phyloP scores from a whole-genome alignment of 2,113 vertebrate species.

The Propithecus coquereli region DNA sequence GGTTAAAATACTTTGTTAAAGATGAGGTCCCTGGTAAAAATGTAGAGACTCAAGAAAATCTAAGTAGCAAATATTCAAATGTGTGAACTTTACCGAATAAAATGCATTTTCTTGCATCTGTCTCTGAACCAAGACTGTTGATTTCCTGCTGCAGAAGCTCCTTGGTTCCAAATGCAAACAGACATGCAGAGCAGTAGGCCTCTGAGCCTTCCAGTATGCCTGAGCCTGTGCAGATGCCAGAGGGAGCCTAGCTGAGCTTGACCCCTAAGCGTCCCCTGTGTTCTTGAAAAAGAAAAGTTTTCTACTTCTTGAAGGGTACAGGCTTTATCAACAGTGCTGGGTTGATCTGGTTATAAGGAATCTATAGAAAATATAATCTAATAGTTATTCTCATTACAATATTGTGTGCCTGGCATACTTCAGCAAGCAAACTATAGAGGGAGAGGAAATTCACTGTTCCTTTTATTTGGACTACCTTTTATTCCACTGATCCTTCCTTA shows the following conservation, averaged over 20 bases:
- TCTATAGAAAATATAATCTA: not conserved
- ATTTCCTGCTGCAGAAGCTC: not conserved
- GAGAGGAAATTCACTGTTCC: not conserved
- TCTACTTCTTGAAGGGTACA: not conserved
- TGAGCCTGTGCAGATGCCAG: too few species aligned
- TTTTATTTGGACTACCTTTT: not conserved
- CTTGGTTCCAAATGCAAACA: not conserved
- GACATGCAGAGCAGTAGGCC: accelerated
- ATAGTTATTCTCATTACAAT: not conserved
- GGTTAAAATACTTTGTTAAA: not conserved
- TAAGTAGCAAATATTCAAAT: not conserved
- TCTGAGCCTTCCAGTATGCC: too few species aligned
- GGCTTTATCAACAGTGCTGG: not conserved
- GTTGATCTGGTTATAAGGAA: not conserved
- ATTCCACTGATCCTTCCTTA: not conserved
- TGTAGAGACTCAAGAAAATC: not conserved
- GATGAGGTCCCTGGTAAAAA: not conserved
- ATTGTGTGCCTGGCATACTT: not conserved
- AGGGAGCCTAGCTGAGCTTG: too few species aligned
- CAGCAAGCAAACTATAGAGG: not conserved
- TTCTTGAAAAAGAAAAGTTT: not conserved
- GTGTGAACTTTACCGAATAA: not conserved
- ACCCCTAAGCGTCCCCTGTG: not conserved
- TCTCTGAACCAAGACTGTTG: not conserved
- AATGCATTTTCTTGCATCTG: not conserved